These are phyloP conservation scores for Gasterosteus nipponicus DNA, from an alignment of 2,113 vertebrate genomes.

Conservation along the genomic window DNA sequence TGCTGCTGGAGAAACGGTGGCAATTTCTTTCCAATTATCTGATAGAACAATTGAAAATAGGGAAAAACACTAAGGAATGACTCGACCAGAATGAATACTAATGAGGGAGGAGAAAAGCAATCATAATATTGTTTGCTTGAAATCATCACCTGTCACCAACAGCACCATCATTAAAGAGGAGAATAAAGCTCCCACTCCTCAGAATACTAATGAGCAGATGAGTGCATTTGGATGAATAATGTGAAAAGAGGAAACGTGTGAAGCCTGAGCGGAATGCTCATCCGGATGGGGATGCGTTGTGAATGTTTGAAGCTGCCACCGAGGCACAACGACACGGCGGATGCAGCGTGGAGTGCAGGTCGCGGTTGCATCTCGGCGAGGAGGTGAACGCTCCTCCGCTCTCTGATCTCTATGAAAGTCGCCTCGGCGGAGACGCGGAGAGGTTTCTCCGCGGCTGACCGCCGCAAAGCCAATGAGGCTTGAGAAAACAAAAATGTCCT, in stretches of 20 bases:
- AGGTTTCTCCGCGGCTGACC: conserved; percentile 23
- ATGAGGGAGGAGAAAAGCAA: conserved; percentile 21
- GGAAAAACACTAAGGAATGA: conserved; percentile 35
- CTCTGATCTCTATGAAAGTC: conserved; percentile 20
- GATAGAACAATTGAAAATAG: conserved; percentile 45
- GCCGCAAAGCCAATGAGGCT: conserved; percentile 49
- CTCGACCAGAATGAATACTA: conserved; percentile 13
- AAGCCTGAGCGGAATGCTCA: conserved; percentile 20
- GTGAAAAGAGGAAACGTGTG: conserved; percentile 33
- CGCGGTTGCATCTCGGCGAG: conserved; percentile 19
- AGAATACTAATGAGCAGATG: conserved; percentile 48
- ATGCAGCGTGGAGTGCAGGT: background rate
- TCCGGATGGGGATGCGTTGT: conserved; percentile 8
- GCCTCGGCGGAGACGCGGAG: conserved; percentile 10
- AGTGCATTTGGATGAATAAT: conserved; percentile 50
- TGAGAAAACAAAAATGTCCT: conserved; percentile 29
- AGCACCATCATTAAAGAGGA: conserved; percentile 36
- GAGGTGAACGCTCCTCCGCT: conserved; percentile 1
- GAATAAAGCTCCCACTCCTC: conserved; percentile 29
- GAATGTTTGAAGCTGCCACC: conserved; percentile 9
- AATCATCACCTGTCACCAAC: conserved; percentile 50
- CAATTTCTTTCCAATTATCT: conserved; percentile 48
- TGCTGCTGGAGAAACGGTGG: conserved; percentile 29
- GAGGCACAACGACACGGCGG: background rate
- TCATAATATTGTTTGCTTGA: conserved; percentile 39